phyloP scores from a whole-genome alignment of 2,113 vertebrate species.

The Peromyscus polionotus region DNA sequence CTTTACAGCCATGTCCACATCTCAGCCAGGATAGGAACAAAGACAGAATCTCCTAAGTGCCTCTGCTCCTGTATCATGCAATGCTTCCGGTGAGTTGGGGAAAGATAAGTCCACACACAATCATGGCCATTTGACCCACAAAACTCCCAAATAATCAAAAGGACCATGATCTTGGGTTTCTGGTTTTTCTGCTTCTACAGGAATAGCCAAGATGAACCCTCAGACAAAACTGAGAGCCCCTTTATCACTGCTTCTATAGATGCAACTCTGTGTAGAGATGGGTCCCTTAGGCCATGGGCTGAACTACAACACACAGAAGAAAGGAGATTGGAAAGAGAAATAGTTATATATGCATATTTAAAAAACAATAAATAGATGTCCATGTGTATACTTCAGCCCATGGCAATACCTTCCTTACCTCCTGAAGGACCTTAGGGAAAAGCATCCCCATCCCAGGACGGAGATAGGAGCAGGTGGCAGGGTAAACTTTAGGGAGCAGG shows the following conservation, averaged over 20 bases:
- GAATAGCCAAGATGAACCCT: neutral
- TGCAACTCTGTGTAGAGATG: neutral
- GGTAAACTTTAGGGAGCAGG: neutral
- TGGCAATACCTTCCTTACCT: neutral
- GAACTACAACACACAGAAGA: neutral
- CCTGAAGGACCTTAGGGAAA: neutral
- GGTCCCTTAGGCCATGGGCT: neutral
- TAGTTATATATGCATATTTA: neutral
- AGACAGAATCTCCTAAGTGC: neutral
- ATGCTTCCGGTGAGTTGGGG: fast-evolving
- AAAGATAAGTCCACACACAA: neutral
- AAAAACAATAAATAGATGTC: neutral
- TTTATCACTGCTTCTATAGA: neutral
- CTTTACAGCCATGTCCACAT: neutral
- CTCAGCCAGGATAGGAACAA: neutral
- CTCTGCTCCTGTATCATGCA: neutral
- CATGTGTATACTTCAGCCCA: neutral
- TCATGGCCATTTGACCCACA: neutral
- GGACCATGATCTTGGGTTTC: neutral
- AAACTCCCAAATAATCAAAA: neutral
- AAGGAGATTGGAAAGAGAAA: neutral
- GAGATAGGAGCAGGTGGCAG: neutral
- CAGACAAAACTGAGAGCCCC: neutral
- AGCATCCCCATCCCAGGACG: neutral
- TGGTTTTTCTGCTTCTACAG: neutral